phyloP scores from a whole-genome alignment of 2,797 vertebrate species.

The Falco peregrinus region DNA sequence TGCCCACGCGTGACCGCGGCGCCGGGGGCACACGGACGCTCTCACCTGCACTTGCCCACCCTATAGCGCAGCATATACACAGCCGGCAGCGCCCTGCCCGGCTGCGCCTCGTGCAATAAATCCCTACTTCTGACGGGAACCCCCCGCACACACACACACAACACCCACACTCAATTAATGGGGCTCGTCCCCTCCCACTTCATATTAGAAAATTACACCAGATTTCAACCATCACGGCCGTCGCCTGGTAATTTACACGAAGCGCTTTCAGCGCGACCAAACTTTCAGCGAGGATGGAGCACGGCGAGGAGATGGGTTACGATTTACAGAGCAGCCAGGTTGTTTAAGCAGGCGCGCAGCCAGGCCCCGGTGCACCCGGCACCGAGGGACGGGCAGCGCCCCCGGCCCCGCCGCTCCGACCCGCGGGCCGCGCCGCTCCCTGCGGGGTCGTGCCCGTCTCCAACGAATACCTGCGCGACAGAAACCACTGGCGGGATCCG shows the following conservation, averaged over 20 bases:
- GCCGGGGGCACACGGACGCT: background rate
- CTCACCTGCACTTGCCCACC: background rate
- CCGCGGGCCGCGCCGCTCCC: background rate
- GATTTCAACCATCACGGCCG: background rate
- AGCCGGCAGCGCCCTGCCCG: background rate
- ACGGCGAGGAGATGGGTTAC: background rate
- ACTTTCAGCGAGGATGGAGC: background rate
- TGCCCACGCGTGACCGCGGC: background rate
- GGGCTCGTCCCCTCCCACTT: background rate
- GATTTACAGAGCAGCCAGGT: background rate
- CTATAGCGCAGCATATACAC: accelerated
- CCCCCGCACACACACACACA: no score
- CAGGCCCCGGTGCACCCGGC: no score
- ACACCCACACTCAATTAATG: background rate
- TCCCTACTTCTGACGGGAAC: background rate
- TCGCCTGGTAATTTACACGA: background rate
- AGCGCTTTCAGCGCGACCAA: background rate
- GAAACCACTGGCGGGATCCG: background rate
- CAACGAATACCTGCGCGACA: background rate
- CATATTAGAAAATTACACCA: background rate
- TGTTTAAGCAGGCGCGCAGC: no score
- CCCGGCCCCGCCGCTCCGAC: no score
- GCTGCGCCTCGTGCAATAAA: background rate
- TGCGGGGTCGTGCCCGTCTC: background rate
- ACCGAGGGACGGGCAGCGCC: no score